Evolutionary conservation across 2,113 vertebrate species (phyloP).

Genomic region (Tragelaphus scriptus): DNA sequence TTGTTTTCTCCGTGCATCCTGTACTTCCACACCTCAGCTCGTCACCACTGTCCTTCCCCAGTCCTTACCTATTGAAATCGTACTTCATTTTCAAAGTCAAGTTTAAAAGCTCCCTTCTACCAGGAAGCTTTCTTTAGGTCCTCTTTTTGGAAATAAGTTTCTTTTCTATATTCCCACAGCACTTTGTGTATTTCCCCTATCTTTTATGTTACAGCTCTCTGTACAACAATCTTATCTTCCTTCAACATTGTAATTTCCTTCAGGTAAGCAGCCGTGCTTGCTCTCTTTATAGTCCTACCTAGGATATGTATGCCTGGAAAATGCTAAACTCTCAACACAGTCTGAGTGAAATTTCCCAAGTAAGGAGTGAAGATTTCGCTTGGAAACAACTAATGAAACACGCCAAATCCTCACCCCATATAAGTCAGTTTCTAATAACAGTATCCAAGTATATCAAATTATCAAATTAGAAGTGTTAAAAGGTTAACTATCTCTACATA

Average conservation of each 20-base stretch:
- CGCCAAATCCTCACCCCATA: neutral
- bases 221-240: neutral
- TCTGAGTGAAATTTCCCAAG: conserved; percentile 1
- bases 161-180: neutral
- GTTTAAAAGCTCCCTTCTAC: neutral
- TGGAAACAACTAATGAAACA: neutral
- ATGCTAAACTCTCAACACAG: neutral
- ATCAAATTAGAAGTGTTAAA: neutral
- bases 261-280: neutral
- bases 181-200: neutral
- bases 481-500: neutral
- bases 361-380: neutral
- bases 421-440: neutral
- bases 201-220: neutral
- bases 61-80: neutral
- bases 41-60: neutral
- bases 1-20: no score
- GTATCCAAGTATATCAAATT: neutral
- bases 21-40: neutral
- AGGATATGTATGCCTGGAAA: neutral
- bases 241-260: neutral
- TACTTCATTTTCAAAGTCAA: neutral
- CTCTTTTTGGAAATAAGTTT: neutral
- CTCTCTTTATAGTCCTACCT: neutral
- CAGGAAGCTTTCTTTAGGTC: neutral